phyloP scores from a whole-genome alignment of 1,140 invertebrate genomes.

The Bathynomus jamesi region DNA sequence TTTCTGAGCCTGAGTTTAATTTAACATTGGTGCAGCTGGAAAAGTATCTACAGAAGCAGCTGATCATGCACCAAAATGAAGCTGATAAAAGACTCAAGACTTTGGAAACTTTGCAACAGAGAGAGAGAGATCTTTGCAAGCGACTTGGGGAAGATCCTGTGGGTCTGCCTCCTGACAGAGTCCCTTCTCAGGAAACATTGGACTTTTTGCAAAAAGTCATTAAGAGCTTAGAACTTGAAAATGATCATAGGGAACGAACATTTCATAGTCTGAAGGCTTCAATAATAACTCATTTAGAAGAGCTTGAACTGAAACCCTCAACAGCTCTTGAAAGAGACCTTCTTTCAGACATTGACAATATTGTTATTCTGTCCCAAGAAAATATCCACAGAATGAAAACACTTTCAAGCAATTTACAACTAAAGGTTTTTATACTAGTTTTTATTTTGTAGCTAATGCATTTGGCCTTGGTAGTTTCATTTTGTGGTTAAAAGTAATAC shows the following conservation, averaged over 20 bases:
- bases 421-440: too few relatives aligned
- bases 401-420: constrained; percentile 12
- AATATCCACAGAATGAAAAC: constrained; percentile 11
- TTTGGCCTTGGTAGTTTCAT: too few relatives aligned
- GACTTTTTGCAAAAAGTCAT: background rate
- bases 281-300: constrained; percentile 1
- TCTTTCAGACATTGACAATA: constrained; percentile 9
- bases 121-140: background rate
- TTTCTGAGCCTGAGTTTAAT: background rate
- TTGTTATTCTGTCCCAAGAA: constrained; percentile 1
- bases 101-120: background rate
- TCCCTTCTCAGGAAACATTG: background rate
- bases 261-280: constrained; percentile 7
- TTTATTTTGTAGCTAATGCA: too few relatives aligned
- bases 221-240: background rate
- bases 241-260: background rate
- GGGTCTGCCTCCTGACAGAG: background rate
- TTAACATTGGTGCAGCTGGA: background rate
- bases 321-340: constrained; percentile 13
- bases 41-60: background rate
- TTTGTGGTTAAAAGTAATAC: too few relatives aligned
- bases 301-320: constrained; percentile 7
- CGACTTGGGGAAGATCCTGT: background rate
- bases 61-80: background rate
- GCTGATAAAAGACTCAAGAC: background rate